Evolutionary conservation across 2,113 vertebrate genomes (phyloP).

Genomic region (Eurypyga helias): DNA sequence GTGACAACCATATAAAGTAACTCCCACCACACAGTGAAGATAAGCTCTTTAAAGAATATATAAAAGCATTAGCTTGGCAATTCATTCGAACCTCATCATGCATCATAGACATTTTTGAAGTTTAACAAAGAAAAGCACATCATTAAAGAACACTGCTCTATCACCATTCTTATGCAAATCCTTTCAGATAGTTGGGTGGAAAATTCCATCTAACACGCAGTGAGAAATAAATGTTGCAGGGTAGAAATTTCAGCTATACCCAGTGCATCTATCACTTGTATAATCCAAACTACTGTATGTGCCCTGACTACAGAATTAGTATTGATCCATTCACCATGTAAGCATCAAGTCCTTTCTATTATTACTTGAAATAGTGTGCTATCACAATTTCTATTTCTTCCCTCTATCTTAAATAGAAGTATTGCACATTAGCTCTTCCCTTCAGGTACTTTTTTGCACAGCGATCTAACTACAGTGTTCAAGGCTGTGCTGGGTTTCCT

Average conservation of each 20-base stretch:
- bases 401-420: conserved; percentile 87
- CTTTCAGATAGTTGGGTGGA: conserved; percentile 82
- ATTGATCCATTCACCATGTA: conserved; percentile 86
- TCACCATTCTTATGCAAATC: conserved; percentile 88
- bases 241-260: conserved; percentile 82
- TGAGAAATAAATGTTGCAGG: conserved; percentile 83
- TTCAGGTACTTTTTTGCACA: conserved; percentile 81
- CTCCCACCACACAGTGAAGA: conserved; percentile 78
- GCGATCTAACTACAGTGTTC: conserved; percentile 81
- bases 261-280: conserved; percentile 82
- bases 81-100: conserved; percentile 83
- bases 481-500: conserved; percentile 76
- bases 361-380: conserved; percentile 87
- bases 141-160: conserved; percentile 85
- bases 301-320: conserved; percentile 83
- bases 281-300: conserved; percentile 85
- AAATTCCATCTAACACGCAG: conserved; percentile 82
- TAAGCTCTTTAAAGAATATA: conserved; percentile 86
- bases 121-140: conserved; percentile 87
- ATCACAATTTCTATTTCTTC: conserved; percentile 87
- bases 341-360: conserved; percentile 87
- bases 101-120: conserved; percentile 83
- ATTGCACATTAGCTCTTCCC: conserved; percentile 82
- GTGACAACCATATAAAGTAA: conserved; percentile 80
- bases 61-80: conserved; percentile 84